Conservation (phyloP, 2,113 vertebrate genomes). For the Alexandromys fortis region DNA sequence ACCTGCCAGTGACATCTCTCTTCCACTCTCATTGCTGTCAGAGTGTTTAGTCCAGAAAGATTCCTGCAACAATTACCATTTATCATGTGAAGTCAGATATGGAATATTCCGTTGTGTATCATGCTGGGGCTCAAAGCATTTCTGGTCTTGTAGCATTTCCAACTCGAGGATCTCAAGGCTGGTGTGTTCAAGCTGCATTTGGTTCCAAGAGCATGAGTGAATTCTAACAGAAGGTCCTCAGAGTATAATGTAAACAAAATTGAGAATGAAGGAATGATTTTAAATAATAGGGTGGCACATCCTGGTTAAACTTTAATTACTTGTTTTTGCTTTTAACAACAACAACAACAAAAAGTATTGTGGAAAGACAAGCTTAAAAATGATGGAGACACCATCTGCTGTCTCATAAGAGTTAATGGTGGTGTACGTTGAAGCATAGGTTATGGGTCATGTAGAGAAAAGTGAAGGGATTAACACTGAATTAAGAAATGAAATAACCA, state of each 20-base stretch:
- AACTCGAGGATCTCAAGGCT: background rate
- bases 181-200: background rate
- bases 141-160: background rate
- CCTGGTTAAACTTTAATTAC: background rate
- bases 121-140: background rate
- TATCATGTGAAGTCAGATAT: background rate
- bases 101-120: background rate
- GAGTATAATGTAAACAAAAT: background rate
- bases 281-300: background rate
- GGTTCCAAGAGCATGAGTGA: background rate
- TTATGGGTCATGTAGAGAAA: background rate
- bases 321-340: background rate
- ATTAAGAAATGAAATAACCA: background rate
- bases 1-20: too few species aligned
- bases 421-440: background rate
- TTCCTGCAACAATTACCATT: background rate
- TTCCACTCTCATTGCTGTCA: background rate
- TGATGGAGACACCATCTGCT: fast-evolving
- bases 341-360: background rate
- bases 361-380: background rate
- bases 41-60: background rate
- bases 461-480: too few species aligned
- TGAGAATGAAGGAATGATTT: background rate
- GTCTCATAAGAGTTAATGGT: fast-evolving
- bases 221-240: background rate